phyloP scores from a whole-genome alignment of 2,888 invertebrate species.

The Agonopterix alstromeriana region DNA sequence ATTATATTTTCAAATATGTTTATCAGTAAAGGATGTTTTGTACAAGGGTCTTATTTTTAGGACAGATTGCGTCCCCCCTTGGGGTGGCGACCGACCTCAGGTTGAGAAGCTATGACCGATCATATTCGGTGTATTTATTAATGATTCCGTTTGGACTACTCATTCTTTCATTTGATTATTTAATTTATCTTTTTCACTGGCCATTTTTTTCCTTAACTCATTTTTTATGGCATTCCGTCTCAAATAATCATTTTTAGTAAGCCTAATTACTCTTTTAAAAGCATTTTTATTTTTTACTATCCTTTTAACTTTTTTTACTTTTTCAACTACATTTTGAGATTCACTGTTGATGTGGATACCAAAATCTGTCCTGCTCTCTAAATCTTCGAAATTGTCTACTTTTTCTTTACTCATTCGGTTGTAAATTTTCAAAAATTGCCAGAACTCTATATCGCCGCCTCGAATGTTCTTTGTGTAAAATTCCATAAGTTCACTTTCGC shows the following conservation, averaged over 20 bases:
- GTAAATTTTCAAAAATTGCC: constrained; percentile 62
- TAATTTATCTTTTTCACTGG: no score
- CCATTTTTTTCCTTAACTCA: constrained; percentile 17
- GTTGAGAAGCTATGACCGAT: no score
- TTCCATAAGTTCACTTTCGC: constrained; percentile 43
- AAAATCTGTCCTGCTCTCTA: constrained; percentile 38
- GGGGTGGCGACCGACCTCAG: no score
- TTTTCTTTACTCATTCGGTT: constrained; percentile 54
- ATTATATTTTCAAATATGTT: no score
- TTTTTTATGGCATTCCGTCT: constrained; percentile 25
- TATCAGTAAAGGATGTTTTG: no score
- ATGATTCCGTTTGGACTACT: no score
- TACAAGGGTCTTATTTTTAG: no score
- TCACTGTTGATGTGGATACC: constrained; percentile 29
- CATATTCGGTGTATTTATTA: no score
- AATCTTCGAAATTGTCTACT: constrained; percentile 44
- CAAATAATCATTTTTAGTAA: constrained; percentile 34
- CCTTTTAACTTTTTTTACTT: constrained; percentile 1
- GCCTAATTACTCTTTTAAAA: constrained; percentile 21
- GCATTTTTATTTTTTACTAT: constrained; percentile 5
- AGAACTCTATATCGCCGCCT: constrained; percentile 56
- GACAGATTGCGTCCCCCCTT: no score
- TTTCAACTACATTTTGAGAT: not conserved
- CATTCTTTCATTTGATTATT: no score
- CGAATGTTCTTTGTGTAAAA: constrained; percentile 54